Evolutionary conservation across 1,140 invertebrate species (phyloP).

Genomic region (Trichoplusia ni): DNA sequence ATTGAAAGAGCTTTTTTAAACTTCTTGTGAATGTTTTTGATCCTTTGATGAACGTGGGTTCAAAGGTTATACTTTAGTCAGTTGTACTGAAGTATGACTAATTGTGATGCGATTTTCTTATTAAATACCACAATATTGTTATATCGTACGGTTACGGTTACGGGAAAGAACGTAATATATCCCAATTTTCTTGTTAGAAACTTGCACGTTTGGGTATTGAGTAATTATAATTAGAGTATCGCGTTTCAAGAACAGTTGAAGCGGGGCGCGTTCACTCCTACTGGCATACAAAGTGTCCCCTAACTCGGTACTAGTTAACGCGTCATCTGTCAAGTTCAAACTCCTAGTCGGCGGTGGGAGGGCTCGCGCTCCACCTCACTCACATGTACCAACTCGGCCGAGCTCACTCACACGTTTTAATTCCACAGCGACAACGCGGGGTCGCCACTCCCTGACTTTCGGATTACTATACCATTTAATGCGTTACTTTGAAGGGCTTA

Average conservation of each 20-base stretch:
- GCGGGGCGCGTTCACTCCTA: background rate
- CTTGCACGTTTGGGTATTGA: no score
- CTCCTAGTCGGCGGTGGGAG: slow-evolving; percentile 7
- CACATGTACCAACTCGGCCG: slow-evolving; percentile 2
- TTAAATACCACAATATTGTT: no score
- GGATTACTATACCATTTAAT: background rate
- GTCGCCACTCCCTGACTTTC: background rate
- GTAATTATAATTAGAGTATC: no score
- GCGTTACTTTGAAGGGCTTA: slow-evolving; percentile 1
- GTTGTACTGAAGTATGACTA: no score
- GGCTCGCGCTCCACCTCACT: background rate
- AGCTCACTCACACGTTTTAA: slow-evolving; percentile 10
- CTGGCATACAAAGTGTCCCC: background rate
- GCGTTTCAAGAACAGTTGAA: background rate
- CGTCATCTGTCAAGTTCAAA: slow-evolving; percentile 17
- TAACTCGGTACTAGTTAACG: slow-evolving; percentile 11
- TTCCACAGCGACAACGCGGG: background rate
- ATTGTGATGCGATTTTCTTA: no score
- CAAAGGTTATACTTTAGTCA: no score
- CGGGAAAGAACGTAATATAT: no score
- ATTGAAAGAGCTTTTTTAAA: no score
- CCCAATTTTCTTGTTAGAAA: no score
- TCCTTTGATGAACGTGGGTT: no score
- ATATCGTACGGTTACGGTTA: no score
- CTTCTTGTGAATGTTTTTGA: no score